Percentiles rank a stretch among this genome's conserved stretches.
These are phyloP conservation scores for Netelia fuscicornis DNA, from an alignment of 2,888 invertebrate species.

Conservation along the genomic window DNA sequence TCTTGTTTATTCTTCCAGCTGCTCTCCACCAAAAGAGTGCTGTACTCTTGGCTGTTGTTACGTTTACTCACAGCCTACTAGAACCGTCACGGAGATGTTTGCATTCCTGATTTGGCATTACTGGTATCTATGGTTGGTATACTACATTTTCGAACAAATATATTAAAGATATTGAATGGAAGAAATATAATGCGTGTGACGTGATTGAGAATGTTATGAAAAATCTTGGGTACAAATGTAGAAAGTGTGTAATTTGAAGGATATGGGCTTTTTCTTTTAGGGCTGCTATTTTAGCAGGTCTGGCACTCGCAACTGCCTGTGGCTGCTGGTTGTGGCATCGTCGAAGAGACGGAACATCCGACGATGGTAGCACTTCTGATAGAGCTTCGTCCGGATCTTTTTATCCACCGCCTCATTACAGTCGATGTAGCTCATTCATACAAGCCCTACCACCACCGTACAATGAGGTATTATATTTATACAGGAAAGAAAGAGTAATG, in stretches of 20 bases:
- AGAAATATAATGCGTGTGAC: background rate
- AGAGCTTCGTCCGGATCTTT: conserved; percentile 93
- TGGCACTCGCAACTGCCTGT: conserved; percentile 89
- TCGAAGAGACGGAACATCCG: conserved; percentile 84
- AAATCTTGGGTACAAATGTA: conserved; percentile 16
- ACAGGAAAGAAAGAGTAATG: background rate
- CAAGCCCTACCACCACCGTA: conserved; percentile 91
- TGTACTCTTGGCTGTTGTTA: conserved; percentile 88
- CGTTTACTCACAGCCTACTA: conserved; percentile 87
- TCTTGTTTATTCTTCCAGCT: conserved; percentile 82
- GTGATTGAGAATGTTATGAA: conserved; percentile 47
- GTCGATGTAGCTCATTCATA: conserved; percentile 93
- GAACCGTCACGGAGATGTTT: conserved; percentile 86
- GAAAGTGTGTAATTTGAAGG: conserved; percentile 36
- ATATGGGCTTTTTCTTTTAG: conserved; percentile 66
- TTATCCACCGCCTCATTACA: conserved; percentile 93
- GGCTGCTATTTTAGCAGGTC: conserved; percentile 88
- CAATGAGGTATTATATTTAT: conserved; percentile 88
- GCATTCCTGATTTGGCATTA: conserved; percentile 89
- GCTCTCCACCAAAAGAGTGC: conserved; percentile 91
- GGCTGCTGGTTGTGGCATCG: conserved; percentile 89
- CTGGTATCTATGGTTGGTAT: conserved; percentile 88
- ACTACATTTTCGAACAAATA: conserved; percentile 21
- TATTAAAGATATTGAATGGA: background rate
- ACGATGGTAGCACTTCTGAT: conserved; percentile 89